Conservation (phyloP, 2,888 invertebrate genomes). For the Campoletis raptor region DNA sequence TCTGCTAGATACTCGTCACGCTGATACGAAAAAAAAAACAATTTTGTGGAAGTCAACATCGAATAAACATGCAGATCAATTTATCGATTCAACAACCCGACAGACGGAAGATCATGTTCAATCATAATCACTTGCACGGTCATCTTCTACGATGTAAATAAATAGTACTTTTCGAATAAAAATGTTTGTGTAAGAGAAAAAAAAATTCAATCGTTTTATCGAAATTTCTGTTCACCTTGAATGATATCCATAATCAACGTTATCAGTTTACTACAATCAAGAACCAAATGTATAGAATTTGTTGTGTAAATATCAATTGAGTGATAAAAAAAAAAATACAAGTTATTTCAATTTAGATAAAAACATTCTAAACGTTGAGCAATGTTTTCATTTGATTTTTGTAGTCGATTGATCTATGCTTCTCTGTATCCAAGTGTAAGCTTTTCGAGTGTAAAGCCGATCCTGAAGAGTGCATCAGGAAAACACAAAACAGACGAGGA, state of each 20-base stretch:
- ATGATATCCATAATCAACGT: neutral
- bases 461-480: conserved; percentile 22
- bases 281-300: neutral
- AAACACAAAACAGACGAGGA: conserved; percentile 38
- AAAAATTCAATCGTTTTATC: neutral
- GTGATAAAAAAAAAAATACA: neutral
- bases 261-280: neutral
- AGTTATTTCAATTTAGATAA: neutral
- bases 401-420: neutral
- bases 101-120: neutral
- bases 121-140: neutral
- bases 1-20: neutral
- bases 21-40: neutral
- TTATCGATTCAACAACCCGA: neutral
- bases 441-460: conserved; percentile 30
- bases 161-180: neutral
- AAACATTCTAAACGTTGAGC: conserved; percentile 2
- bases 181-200: neutral
- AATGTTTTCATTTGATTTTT: neutral
- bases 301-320: neutral
- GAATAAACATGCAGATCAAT: neutral
- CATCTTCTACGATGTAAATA: neutral
- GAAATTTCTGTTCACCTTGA: neutral
- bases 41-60: neutral
- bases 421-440: neutral